Evolutionary conservation across 2,888 invertebrate species (phyloP), one percentile per base, ranked within the genome.

Genomic region (Agrochola lychnidis): DNA sequence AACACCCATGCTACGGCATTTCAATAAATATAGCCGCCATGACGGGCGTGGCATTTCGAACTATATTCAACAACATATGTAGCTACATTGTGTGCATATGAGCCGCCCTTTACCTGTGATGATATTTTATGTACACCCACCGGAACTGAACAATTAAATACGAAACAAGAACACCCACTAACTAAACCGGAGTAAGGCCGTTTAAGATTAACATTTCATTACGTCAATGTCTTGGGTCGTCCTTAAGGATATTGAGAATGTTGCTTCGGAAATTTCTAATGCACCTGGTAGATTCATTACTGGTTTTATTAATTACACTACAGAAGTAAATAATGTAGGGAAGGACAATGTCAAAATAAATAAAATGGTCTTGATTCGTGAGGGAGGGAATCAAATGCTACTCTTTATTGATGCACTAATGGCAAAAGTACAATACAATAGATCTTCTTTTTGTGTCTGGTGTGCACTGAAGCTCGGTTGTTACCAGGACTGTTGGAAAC

Each of bases 161-260:
- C 89, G 89, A 90, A 92, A 93, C 91, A 91, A 90, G 88, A 91
- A 92, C 92, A 91, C 92, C 93, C 89, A 93, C 93, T 88, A 84
- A 88, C 89, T 90, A 89, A 93, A 93, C 91, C 93, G 89, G 94
- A 91, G 92, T 94, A 94, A 94, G 95, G 95, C 90, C 93, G 91
- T 83, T 86, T 84, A 83, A 70, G 87, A 93, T 94, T 92, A 92
- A 87, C 92, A 94, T 93, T 90, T 90, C 90, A 91, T 92, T 93
- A 89, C 69, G 70, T 76, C 81, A 83, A 86, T 86, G 86, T 67
- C 81, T 82, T 78, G n/a, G 61, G 73, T 75, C 84, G 88, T 88
- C 87, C 84, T 87, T 84, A 82, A 79, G 71, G 81, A 78, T 76
- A 84, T 71, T 57, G 69, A 79, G 68, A 82, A 83, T 70, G 67